Evolutionary conservation across 1,140 invertebrate genomes (phyloP), one percentile per base, ranked within the genome.

Genomic region (Adoxophyes honmai): DNA sequence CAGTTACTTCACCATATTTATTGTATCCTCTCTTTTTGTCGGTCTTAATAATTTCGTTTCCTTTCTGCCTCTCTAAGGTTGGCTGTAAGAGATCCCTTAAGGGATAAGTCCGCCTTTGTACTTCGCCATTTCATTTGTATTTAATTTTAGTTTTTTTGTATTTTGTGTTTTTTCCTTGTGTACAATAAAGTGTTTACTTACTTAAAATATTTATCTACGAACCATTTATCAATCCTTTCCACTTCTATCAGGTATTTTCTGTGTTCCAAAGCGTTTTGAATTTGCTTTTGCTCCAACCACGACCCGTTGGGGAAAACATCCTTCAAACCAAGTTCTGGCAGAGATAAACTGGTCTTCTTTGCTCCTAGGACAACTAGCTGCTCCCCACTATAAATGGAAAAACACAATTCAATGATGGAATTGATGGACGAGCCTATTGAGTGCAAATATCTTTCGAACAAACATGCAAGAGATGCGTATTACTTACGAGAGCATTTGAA

Each of bases 281-380:
- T 88, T 65, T 92, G 91, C 78, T 92, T 91, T 52, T 90, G 84
- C 59, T 93, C 89, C 1, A 93, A 71, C 91, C 91, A 92, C 6
- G 91, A 90, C 14, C 90, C 85, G 75, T 82, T 90, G n/a, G 92
- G 90, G 37, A 88, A 70, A 36, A 91, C 90, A 62, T 91, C 86
- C 70, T 93, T 92, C 56, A 86, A 66, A 2, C 91, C 91, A 52
- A 81, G 68, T 64, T 89, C 89, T n/a, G 92, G 92, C 33, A 93
- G 67, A 33, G 81, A 83, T 8, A 79, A 73, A 55, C 76, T 73
- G 18, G 68, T 74, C 63, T 86, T 90, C 14, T 90, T 90, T 21
- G 90, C 87, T 58, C 84, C 91, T 63, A 87, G 89, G 44, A 75
- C 64, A 34, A 92, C 78, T 13, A 92, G 66, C 54, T 91, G 85